Percentiles rank a stretch among this genome's conserved stretches.
These are phyloP conservation scores for Macroteleia sp. DNA, from an alignment of 2,888 invertebrate species.

Conservation along the genomic window DNA sequence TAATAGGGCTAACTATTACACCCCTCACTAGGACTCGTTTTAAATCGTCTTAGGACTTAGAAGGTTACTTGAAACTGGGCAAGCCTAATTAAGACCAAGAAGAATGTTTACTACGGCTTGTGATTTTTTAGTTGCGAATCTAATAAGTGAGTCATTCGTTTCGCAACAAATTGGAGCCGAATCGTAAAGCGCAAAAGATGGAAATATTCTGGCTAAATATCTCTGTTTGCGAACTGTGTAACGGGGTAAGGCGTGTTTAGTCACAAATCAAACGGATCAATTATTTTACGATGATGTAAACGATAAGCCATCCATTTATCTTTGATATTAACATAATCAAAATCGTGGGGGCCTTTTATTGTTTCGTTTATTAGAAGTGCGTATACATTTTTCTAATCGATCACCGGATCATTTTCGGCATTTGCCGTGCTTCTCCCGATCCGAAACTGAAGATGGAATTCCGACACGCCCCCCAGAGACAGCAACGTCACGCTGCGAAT, in stretches of 20 bases:
- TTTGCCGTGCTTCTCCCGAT: too few relatives aligned
- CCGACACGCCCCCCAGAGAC: slow-evolving; percentile 72
- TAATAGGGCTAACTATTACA: too few relatives aligned
- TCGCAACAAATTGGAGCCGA: slow-evolving; percentile 44
- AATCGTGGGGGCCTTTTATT: slow-evolving; percentile 24
- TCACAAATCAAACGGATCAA: slow-evolving; percentile 63
- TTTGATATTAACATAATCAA: slow-evolving; percentile 44
- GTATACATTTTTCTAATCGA: slow-evolving; percentile 49
- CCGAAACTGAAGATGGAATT: slow-evolving; percentile 53
- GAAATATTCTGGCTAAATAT: slow-evolving; percentile 77
- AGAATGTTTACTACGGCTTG: too few relatives aligned
- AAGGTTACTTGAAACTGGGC: too few relatives aligned
- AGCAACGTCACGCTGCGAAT: slow-evolving; percentile 73
- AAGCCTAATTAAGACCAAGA: too few relatives aligned
- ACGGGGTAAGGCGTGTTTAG: slow-evolving; percentile 48
- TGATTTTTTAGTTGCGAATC: too few relatives aligned
- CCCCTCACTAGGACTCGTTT: too few relatives aligned
- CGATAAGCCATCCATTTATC: slow-evolving; percentile 49
- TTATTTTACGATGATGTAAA: slow-evolving; percentile 61
- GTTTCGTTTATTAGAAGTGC: slow-evolving; percentile 41
- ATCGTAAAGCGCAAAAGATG: slow-evolving; percentile 70
- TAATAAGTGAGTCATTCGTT: not conserved
- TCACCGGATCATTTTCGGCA: slow-evolving; percentile 33
- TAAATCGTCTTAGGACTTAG: too few relatives aligned
- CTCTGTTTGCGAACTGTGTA: slow-evolving; percentile 27